Evolutionary conservation across 2,797 vertebrate species (phyloP).

Genomic region (Tympanoctomys barrerae): DNA sequence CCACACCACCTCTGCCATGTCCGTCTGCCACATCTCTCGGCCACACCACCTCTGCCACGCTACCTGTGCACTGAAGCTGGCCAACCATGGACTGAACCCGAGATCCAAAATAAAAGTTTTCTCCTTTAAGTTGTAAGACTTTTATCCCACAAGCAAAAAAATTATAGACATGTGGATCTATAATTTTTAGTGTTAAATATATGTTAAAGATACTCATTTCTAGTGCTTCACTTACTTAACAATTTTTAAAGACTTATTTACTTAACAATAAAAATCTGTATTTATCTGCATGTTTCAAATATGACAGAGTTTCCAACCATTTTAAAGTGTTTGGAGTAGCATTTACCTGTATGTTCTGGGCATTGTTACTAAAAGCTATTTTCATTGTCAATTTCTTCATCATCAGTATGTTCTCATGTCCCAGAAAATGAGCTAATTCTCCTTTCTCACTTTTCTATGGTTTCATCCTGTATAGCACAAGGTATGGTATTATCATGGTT

Average conservation of each 20-base stretch:
- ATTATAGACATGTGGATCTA: not conserved
- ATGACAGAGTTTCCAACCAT: not conserved
- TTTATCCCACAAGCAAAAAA: not conserved
- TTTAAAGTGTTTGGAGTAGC: not conserved
- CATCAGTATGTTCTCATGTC: not conserved
- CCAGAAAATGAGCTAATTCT: slow-evolving; percentile 21
- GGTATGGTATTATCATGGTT: not conserved
- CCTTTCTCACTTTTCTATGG: not conserved
- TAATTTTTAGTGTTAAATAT: slow-evolving; percentile 57
- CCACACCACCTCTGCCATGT: too few species aligned
- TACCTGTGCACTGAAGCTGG: not conserved
- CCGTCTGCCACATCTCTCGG: not conserved
- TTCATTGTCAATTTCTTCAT: not conserved
- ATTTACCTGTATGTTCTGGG: not conserved
- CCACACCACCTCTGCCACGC: not conserved
- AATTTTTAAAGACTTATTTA: slow-evolving; percentile 57
- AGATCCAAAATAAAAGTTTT: not conserved
- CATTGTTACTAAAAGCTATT: not conserved
- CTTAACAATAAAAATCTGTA: slow-evolving; percentile 25
- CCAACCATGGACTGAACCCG: not conserved
- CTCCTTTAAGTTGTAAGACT: not conserved
- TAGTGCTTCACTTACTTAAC: not conserved
- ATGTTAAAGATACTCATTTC: slow-evolving; percentile 40
- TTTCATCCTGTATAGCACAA: not conserved
- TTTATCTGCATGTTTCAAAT: not conserved